Evolutionary conservation across 2,888 invertebrate genomes (phyloP).

Genomic region (Pteria penguin): DNA sequence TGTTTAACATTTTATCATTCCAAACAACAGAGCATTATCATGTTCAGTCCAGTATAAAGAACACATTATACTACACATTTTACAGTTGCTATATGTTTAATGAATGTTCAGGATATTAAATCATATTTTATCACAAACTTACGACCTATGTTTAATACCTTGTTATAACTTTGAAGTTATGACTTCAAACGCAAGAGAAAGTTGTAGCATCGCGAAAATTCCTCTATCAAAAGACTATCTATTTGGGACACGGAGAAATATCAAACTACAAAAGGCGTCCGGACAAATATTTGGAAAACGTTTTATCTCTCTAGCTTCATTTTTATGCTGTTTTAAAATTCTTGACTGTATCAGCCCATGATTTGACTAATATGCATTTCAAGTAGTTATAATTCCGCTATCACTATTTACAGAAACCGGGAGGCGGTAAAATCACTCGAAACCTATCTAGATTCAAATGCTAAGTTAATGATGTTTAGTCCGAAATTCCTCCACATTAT

Average conservation of each 20-base stretch:
- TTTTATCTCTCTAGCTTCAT: conserved; percentile 9
- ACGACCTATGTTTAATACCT: conserved; percentile 14
- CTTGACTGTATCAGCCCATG: neutral
- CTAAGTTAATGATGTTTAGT: conserved; percentile 6
- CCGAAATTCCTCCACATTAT: neutral
- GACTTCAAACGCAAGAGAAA: conserved; percentile 24
- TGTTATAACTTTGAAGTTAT: conserved; percentile 26
- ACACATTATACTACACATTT: neutral
- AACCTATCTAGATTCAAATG: neutral
- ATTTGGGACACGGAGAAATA: conserved; percentile 1
- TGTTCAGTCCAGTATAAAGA: neutral
- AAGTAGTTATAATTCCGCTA: neutral
- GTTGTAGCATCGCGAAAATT: conserved; percentile 1
- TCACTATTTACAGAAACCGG: conserved; percentile 1
- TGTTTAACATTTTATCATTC: neutral
- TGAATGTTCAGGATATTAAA: conserved; percentile 2
- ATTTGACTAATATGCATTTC: neutral
- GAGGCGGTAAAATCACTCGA: neutral
- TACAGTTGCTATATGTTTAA: neutral
- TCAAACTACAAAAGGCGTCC: conserved; percentile 23
- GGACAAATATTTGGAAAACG: conserved; percentile 28
- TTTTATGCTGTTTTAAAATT: neutral
- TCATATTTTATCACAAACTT: conserved; percentile 26
- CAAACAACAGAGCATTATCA: neutral
- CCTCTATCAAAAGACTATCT: neutral